Base-by-base conservation (phyloP, 2,888 invertebrate species). In the Physocephala rufipes region DNA sequence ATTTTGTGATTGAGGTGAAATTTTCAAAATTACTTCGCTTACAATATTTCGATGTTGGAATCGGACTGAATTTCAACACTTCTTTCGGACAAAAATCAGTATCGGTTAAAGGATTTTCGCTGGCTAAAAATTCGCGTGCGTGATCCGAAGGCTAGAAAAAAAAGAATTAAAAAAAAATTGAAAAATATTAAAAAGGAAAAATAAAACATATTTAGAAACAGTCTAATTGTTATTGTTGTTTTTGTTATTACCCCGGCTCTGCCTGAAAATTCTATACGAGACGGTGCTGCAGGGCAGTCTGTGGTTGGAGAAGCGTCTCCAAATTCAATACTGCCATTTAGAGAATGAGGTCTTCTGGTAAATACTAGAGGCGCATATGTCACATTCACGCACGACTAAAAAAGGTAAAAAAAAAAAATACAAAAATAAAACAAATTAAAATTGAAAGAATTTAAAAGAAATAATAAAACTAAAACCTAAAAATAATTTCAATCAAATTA, bases 31-130 rank as follows among this genome's bases (percentile, higher is more conserved):
- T 84, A 69, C 83, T 83, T 30, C 84, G 81, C 67, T 84, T 85
- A 75, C 86, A 86, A 71, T 83, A 84, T 67, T 83, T 85, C 4
- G 85, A 85, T 2, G 84, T 84, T 47, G 86, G 86, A 70, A 86
- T 85, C 26, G 86, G 86, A 28, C 82, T 82, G 68, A 86, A 85
- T 79, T 86, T 86, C 5, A 86, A 79, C 63, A 86, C 82, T 72
- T 86, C 86, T 68, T 84, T 84, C 64, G 86, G 86, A 71, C 86
- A 86, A 61, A 82, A 82, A 70, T 82, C 81, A 5, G 82, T 83
- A 72, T 84, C 82, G 30, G 82, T 83, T 1, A 85, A 79, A 21
- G 80, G 80, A 74, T 82, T 83, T 61, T 84, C 83, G 13, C 83
- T 84, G 19, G 79, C 74, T 21, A 84, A 75, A 62, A 84, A 84